Base-by-base conservation (phyloP, 2,888 invertebrate genomes). In the Zaprionus lineosus region DNA sequence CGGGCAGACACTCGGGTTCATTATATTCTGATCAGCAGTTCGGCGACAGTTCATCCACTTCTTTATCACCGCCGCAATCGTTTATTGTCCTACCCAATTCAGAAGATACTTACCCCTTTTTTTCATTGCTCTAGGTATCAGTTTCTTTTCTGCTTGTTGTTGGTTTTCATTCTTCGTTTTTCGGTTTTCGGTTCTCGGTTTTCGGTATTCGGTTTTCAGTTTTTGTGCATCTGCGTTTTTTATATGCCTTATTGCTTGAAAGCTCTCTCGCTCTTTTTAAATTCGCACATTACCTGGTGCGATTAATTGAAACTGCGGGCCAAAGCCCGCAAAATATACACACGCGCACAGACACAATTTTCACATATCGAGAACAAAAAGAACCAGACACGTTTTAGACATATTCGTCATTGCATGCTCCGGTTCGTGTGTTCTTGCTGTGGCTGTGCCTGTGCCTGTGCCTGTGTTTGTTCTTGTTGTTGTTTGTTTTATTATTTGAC, bases 401-500 rank as follows among this genome's bases (percentile, higher is more conserved):
- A 79, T 72, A 75, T 79, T 70, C 64, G 64, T 61, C 67, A 61
- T 57, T 75, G 79, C 64, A 69, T 72, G 78, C 68, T 57, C 62
- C 52, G 69, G 19, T 58, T 74, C 44, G 40, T 47, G 26, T 15
- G 24, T 51, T 56, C 28, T 46, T 60, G 53, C 53, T 65, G 53
- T n/a, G n/a, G n/a, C n/a, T n/a, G n/a, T 75, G 79, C 64, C 66
- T 72, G 78, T 64, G 55, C 62, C 52, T 66, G 19, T 58, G 70
- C 44, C 37, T 47, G 26, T 15, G 24, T 51, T 56, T 26, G n/a
- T 46, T 60, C 50, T 53, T 65, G 53, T 46, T 56, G 43, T 61
- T 68, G 71, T 68, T 75, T 66, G 64, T 69, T 77, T 77, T 72
- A 79, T 79, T 76, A 79, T 78, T 78, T 79, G 77, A 79, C 83